Base-by-base conservation (phyloP, 1,140 invertebrate species). In the Pissodes strobi region DNA sequence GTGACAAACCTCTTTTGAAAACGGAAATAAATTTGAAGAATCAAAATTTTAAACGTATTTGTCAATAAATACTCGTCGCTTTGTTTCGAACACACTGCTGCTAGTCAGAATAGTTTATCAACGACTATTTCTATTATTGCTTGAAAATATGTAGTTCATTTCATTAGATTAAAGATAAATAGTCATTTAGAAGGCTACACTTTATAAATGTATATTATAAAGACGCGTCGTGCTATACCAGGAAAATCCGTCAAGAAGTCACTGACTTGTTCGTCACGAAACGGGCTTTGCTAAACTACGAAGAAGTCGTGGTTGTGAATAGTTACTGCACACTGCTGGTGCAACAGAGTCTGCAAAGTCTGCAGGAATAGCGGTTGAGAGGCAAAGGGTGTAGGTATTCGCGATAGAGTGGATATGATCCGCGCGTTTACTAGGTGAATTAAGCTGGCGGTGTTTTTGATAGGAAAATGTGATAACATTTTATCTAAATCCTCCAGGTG, bases 281-380 rank as follows among this genome's bases (percentile, higher is more conserved):
- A 59, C 56, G 41, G 41, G 43, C 43, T 59, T 59, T 59, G 56
- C 56, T 27, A 59, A 59, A 59, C 56, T 59, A 49, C 53, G 43
- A 15, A 48, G 56, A 59, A 48, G 56, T 59, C 48, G 48, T 51
- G 45, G 45, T 51, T 18, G n/a, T n/a, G n/a, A n/a, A n/a, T n/a
- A n/a, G n/a, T n/a, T n/a, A n/a, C n/a, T n/a, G n/a, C n/a, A n/a
- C n/a, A n/a, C n/a, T n/a, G n/a, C n/a, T n/a, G 45, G 22, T 48
- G 45, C 52, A 39, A 37, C 52, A 39, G 52, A 55, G 52, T 55
- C 52, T 55, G 52, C 52, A 55, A 55, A 55, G 38, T 38, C 19
- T 39, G 52, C 52, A 55, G 38, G 52, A 55, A 55, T 55, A 17
- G 52, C 52, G 52, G 34, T 18, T 41, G 38, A 51, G 48, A 51